phyloP scores from a whole-genome alignment of 2,888 invertebrate genomes.

The Tuberolachnus salignus region DNA sequence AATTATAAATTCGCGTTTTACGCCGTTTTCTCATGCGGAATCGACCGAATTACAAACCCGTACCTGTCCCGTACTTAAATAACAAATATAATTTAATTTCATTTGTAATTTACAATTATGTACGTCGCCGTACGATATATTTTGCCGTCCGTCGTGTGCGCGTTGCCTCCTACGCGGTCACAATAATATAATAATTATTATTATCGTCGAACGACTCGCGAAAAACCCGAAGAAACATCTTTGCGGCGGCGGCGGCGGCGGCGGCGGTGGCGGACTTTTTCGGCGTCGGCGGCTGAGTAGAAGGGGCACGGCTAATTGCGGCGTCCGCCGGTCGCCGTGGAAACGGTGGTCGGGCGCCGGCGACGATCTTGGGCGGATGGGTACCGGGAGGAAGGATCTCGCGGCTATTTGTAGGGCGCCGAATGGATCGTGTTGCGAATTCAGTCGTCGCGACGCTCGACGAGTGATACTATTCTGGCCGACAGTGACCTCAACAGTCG shows the following conservation, averaged over 20 bases:
- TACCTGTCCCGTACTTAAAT: too few relatives aligned
- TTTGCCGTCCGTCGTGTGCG: too few relatives aligned
- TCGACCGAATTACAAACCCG: too few relatives aligned
- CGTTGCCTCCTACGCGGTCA: not conserved
- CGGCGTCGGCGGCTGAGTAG: too few relatives aligned
- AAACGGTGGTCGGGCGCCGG: conserved; percentile 35
- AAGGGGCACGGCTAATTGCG: conserved; percentile 3
- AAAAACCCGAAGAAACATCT: not conserved
- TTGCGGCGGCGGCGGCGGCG: too few relatives aligned
- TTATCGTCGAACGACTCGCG: not conserved
- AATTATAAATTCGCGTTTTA: too few relatives aligned
- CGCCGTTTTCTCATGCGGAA: too few relatives aligned
- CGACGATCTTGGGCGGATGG: conserved; percentile 34
- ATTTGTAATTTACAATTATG: too few relatives aligned
- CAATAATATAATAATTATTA: not conserved
- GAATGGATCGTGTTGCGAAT: conserved; percentile 50
- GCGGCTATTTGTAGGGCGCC: conserved; percentile 55
- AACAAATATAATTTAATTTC: too few relatives aligned
- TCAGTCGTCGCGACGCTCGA: conserved; percentile 43
- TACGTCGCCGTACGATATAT: too few relatives aligned
- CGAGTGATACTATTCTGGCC: conserved; percentile 45
- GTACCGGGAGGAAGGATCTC: conserved; percentile 49
- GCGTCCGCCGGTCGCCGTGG: conserved; percentile 30
- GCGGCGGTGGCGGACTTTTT: not conserved
- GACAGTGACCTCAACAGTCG: conserved; percentile 54